Conservation (phyloP, 2,113 vertebrate species). For the Sterrhoptilus dennistouni region DNA sequence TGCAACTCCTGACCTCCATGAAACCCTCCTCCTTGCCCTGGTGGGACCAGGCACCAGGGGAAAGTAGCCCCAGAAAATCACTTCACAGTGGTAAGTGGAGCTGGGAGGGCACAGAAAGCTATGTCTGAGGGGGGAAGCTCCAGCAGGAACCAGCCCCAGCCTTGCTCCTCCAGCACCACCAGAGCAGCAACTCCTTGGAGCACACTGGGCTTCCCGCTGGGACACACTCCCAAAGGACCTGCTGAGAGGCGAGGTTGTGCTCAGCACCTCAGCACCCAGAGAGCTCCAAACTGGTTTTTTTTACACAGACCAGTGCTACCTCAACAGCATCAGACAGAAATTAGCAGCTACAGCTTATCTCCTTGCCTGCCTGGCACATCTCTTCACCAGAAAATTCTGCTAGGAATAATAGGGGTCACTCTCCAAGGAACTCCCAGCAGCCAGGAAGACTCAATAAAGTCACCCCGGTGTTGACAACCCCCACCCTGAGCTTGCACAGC, state of each 20-base stretch:
- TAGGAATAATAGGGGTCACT: neutral
- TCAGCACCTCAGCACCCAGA: neutral
- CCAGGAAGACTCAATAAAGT: neutral
- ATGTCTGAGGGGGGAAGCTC: neutral
- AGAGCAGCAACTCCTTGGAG: neutral
- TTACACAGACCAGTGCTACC: neutral
- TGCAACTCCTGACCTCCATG: neutral
- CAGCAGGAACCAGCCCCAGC: neutral
- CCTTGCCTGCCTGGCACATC: neutral
- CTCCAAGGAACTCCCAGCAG: neutral
- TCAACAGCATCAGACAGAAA: neutral
- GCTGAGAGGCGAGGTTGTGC: neutral
- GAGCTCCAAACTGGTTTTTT: neutral
- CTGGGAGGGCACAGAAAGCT: neutral
- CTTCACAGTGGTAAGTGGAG: accelerated
- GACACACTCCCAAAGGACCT: neutral
- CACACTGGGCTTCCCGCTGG: neutral
- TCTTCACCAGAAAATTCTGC: neutral
- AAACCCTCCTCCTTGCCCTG: neutral
- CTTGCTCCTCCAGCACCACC: neutral
- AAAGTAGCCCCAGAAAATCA: neutral
- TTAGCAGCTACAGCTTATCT: neutral
- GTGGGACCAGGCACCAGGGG: neutral
- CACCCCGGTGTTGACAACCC: neutral
- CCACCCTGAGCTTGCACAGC: neutral